Evolutionary conservation across 2,797 vertebrate species (phyloP).

Genomic region (Rhodeus uyekii): DNA sequence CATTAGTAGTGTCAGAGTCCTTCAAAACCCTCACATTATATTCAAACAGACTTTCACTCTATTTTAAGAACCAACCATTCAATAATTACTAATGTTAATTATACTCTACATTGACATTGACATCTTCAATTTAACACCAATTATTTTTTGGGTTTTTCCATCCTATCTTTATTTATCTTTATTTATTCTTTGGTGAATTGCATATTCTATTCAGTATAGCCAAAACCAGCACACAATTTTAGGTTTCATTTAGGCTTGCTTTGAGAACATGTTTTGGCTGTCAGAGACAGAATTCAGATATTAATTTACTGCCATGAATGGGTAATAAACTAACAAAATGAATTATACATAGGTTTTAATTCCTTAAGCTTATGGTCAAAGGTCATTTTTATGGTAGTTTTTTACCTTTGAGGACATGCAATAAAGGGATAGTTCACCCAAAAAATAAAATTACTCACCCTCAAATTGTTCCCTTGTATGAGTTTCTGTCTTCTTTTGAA

Average conservation of each 20-base stretch:
- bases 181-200: not conserved
- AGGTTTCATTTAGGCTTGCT: not conserved
- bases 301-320: not conserved
- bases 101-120: not conserved
- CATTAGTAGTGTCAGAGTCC: not conserved
- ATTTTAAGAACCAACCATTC: not conserved
- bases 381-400: not conserved
- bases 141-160: not conserved
- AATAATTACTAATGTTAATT: not conserved
- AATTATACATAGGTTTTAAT: not conserved
- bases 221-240: not conserved
- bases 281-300: not conserved
- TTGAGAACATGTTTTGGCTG: not conserved
- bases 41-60: not conserved
- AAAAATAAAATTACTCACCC: not conserved
- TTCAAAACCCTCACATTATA: not conserved
- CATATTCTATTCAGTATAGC: not conserved
- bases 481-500: not conserved
- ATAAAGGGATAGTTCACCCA: not conserved
- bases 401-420: not conserved
- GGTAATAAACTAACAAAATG: not conserved
- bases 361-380: not conserved
- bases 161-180: not conserved
- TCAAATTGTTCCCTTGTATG: not conserved
- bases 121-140: not conserved